Conservation (phyloP, 1,140 invertebrate genomes). For the Aphidius gifuensis region DNA sequence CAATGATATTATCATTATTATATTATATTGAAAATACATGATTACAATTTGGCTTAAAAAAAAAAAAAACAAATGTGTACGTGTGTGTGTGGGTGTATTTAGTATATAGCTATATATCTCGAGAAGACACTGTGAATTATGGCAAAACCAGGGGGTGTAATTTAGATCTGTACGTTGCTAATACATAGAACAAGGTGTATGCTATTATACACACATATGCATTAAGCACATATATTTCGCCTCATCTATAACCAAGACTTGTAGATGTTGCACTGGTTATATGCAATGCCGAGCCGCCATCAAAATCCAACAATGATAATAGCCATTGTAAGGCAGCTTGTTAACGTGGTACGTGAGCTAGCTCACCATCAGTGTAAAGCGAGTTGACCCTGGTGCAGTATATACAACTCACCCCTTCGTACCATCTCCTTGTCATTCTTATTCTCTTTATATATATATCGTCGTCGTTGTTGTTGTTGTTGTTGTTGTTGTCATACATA, state of each 20-base stretch:
- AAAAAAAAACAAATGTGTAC: background rate
- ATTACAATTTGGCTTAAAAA: background rate
- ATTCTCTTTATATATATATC: constrained; percentile 3
- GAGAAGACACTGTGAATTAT: constrained; percentile 24
- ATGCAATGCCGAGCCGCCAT: too few relatives aligned
- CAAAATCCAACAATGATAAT: constrained; percentile 30
- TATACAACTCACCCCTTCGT: too few relatives aligned
- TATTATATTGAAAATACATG: too few relatives aligned
- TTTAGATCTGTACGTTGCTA: constrained; percentile 22
- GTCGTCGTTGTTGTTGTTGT: too few relatives aligned
- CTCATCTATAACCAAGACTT: constrained; percentile 5
- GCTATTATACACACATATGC: constrained; percentile 7
- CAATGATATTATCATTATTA: too few relatives aligned
- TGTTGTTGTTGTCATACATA: background rate
- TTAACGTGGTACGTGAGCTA: constrained; percentile 36
- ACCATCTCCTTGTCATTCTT: too few relatives aligned
- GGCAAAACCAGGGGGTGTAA: constrained; percentile 18
- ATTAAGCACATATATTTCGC: constrained; percentile 10
- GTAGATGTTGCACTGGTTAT: too few relatives aligned
- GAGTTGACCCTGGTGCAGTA: constrained; percentile 25
- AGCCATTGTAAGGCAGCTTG: constrained; percentile 36
- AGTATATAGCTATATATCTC: background rate
- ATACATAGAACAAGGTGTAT: too few relatives aligned
- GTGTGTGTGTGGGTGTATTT: background rate
- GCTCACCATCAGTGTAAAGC: constrained; percentile 8